Base-by-base conservation (phyloP, 1,140 invertebrate species). In the Hyles vespertilio region DNA sequence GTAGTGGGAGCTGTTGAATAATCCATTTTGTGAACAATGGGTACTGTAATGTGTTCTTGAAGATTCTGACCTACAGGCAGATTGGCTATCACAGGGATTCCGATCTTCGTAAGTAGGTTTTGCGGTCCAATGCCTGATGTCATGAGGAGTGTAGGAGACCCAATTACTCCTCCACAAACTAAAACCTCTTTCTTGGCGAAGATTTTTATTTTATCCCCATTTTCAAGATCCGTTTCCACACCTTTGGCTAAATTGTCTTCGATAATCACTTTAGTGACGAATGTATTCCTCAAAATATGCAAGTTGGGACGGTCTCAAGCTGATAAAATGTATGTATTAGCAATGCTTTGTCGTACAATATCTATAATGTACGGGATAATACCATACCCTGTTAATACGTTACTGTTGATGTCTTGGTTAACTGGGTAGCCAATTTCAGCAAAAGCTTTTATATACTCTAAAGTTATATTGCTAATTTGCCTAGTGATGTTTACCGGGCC, bases 271-370 rank as follows among this genome's bases (percentile, higher is more conserved):
- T 77, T 83, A n/a, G 68, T 84, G 3, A 76, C 85, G 50, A 70
- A 72, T 0, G 90, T 84, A 11, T 83, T 68, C 48, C 77, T 74
- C 7, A 77, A 65, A 43, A 92, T 76, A 47, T 86, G 52, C 3
- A 74, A 59, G 56, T 94, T 94, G 9, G 57, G 49, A 36, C 91
- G 70, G 32, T 88, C 72, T 11, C 84, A 63, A 11, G 79, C 81
- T 11, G 91, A 89, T 34, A 75, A 68, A 3, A 94, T 65, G 72
- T 91, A 94, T 0, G 89, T 90, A 62, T 85, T 86, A 0, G 91
- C 87, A 12, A 91, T 87, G 54, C 90, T 92, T 74, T 95, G 95
- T 10, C 95, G 88, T 9, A 93, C 79, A 0, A 95, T 95, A 52
- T 95, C 87, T 32, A 92, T 82, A 11, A 95, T 95, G 40, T 87